Evolutionary conservation across 2,113 vertebrate species (phyloP), one percentile per base, ranked within the genome.

Genomic region (Bagarius yarrelli): DNA sequence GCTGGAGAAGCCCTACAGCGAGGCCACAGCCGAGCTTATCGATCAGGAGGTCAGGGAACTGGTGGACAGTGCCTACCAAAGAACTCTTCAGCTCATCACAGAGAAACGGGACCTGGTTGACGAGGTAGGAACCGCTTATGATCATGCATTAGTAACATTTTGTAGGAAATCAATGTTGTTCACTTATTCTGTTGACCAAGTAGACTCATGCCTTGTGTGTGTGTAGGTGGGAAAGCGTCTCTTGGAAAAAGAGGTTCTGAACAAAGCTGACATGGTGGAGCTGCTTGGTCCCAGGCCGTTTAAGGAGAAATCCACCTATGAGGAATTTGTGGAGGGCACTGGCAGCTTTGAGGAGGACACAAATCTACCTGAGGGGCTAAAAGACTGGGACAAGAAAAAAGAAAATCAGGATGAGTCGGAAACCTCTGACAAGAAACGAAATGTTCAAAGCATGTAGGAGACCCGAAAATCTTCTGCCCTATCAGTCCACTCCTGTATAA

Each of bases 31-130:
- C 5, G 89, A 93, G 84, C 90, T 94, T 11, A 93, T 94, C 1
- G 94, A 95, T 8, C 87, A 93, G 82, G 94, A 95, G 81, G 95
- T 94, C 25, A 85, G 92, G 15, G 4, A 19, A n/a, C 91, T 95
- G 23, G 86, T 94, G 55, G 85, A 88, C 27, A 23, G 64, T 0
- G 87, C 94, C 76, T 91, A 89, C 14, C 73, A 88, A 2, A 86
- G 89, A 80, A 94, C 91, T 2, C 81, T 91, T 78, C 79, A 83
- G 27, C 93, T 94, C 3, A 56, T 94, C 52, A 90, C 57, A 0
- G 34, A 44, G 59, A 90, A 87, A 77, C 64, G 21, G 13, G 87
- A 89, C 8, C 80, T 86, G 76, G 90, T 91, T 59, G 90, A 90
- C 25, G 87, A 88, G 89, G 92, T 87, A n/a, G 83, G 64, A 34